A percentile compares a stretch with the other conserved stretches of the same genome.
Conservation (phyloP, 1,140 invertebrate species). For the Araneus ventricosus region DNA sequence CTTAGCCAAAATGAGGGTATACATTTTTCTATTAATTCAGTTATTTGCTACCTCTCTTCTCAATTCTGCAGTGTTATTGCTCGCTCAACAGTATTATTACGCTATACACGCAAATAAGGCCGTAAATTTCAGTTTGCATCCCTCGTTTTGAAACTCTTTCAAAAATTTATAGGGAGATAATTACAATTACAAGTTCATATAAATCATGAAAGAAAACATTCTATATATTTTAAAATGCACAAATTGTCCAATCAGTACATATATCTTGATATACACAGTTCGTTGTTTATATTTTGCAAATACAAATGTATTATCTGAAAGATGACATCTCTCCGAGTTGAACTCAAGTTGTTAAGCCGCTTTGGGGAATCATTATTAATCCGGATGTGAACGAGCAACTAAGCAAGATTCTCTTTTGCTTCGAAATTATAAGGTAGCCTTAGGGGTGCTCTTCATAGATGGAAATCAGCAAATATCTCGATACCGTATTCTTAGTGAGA, state of each 20-base stretch:
- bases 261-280: not conserved
- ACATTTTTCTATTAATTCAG: too few relatives aligned
- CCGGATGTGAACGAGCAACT: not conserved
- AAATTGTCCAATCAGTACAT: not conserved
- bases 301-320: not conserved
- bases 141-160: not conserved
- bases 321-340: not conserved
- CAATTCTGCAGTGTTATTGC: too few relatives aligned
- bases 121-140: too few relatives aligned
- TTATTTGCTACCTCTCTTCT: too few relatives aligned
- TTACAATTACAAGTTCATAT: not conserved
- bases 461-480: not conserved
- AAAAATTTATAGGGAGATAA: not conserved
- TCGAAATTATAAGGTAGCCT: conserved; percentile 31
- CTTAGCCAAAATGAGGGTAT: too few relatives aligned
- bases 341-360: not conserved
- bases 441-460: not conserved
- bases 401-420: conserved; percentile 12
- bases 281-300: not conserved
- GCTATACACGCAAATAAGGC: too few relatives aligned
- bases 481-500: not conserved
- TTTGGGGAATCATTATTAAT: conserved; percentile 28
- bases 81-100: too few relatives aligned
- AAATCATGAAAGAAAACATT: not conserved
- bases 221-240: not conserved